phyloP scores from a whole-genome alignment of 2,113 vertebrate species.

The Hylia prasina region DNA sequence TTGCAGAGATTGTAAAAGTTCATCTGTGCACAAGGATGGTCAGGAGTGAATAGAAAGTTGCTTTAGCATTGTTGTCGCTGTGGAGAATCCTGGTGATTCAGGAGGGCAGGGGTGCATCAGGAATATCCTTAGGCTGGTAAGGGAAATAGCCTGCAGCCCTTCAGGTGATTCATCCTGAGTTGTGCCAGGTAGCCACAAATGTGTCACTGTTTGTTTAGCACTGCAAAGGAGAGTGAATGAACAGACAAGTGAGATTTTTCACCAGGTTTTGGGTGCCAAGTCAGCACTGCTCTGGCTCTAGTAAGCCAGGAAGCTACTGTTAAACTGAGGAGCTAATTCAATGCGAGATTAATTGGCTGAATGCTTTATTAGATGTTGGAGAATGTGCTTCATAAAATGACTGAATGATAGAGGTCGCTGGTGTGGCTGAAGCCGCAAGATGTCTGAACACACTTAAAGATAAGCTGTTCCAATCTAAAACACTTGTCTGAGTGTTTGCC shows the following conservation, averaged over 20 bases:
- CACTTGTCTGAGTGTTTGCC: not conserved
- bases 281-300: not conserved
- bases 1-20: not conserved
- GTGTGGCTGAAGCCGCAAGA: not conserved
- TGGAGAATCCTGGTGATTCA: not conserved
- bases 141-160: not conserved
- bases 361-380: not conserved
- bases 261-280: not conserved
- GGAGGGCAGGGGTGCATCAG: not conserved
- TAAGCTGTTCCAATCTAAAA: not conserved
- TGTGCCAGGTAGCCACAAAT: not conserved
- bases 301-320: not conserved
- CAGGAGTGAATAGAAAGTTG: not conserved
- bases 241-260: not conserved
- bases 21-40: not conserved
- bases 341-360: not conserved
- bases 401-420: not conserved
- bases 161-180: fast-evolving
- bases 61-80: fast-evolving
- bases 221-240: not conserved
- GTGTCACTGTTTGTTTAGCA: not conserved
- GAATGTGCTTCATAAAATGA: not conserved
- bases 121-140: not conserved
- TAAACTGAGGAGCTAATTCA: not conserved
- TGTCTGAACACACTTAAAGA: not conserved